Evolutionary conservation across 2,113 vertebrate species (phyloP).

Genomic region (Calyptomena viridis): DNA sequence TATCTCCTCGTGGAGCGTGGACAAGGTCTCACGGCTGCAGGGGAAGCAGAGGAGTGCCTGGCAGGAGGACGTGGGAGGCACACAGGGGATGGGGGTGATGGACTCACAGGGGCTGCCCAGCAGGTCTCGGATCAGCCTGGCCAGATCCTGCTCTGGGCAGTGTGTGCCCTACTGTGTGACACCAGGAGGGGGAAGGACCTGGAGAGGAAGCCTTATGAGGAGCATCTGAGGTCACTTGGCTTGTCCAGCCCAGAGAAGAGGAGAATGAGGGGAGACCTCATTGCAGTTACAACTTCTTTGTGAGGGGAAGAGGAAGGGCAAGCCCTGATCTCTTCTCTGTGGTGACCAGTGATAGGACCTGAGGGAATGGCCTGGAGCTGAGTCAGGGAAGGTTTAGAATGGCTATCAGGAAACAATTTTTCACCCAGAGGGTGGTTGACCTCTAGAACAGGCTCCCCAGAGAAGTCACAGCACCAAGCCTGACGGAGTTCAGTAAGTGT

Average conservation of each 20-base stretch:
- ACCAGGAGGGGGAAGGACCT: not conserved
- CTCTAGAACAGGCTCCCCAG: not conserved
- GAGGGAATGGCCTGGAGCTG: fast-evolving
- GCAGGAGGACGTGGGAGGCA: not conserved
- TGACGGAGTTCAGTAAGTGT: not conserved
- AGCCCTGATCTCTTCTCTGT: not conserved
- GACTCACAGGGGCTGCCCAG: fast-evolving
- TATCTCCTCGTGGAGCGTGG: not conserved
- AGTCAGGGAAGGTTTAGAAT: not conserved
- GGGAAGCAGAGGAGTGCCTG: not conserved
- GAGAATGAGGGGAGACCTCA: not conserved
- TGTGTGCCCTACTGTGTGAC: not conserved
- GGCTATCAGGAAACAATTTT: fast-evolving
- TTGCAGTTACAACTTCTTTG: fast-evolving
- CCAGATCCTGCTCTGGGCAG: not conserved
- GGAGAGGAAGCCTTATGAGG: fast-evolving
- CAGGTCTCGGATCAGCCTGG: not conserved
- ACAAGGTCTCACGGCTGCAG: fast-evolving
- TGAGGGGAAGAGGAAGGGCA: fast-evolving
- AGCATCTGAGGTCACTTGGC: not conserved
- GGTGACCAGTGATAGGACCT: fast-evolving
- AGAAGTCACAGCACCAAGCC: not conserved
- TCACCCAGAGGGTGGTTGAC: fast-evolving
- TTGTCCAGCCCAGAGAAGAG: not conserved
- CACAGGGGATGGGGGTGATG: fast-evolving